phyloP scores from a whole-genome alignment of 2,797 vertebrate species.

The Aldrovandia affinis region DNA sequence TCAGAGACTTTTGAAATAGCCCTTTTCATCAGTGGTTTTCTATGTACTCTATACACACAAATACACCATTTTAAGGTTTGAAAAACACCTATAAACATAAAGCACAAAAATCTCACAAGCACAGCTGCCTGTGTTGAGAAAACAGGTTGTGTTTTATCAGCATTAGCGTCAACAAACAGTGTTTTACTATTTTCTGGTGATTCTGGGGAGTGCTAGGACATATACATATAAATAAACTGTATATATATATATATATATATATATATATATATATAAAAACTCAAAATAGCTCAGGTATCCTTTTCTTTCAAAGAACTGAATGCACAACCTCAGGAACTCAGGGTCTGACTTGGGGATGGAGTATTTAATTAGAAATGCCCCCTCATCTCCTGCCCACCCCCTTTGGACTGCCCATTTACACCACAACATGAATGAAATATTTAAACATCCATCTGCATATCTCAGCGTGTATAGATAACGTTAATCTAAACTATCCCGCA shows the following conservation, averaged over 20 bases:
- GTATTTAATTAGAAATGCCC: too few species aligned
- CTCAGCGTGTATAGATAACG: background rate
- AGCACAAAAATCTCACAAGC: background rate
- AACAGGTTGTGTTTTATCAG: background rate
- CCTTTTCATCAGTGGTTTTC: slow-evolving; percentile 62
- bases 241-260: too few species aligned
- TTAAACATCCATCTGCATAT: background rate
- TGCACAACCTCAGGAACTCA: too few species aligned
- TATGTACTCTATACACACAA: background rate
- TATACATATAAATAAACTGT: too few species aligned
- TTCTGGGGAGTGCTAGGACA: background rate
- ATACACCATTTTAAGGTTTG: background rate
- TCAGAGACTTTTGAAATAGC: slow-evolving; percentile 79
- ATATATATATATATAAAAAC: too few species aligned
- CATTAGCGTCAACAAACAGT: background rate
- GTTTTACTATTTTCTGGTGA: background rate
- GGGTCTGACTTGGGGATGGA: too few species aligned
- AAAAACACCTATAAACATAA: background rate
- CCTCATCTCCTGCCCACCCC: too few species aligned
- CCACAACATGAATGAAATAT: too few species aligned
- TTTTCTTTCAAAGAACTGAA: too few species aligned
- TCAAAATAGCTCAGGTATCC: too few species aligned
- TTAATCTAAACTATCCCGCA: background rate
- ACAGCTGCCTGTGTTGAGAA: background rate
- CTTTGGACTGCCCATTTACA: too few species aligned